A percentile compares a stretch with the other conserved stretches of the same genome.
These are phyloP conservation scores for Phylloscopus trochiloides DNA, from an alignment of 2,113 vertebrate genomes.

Conservation along the genomic window DNA sequence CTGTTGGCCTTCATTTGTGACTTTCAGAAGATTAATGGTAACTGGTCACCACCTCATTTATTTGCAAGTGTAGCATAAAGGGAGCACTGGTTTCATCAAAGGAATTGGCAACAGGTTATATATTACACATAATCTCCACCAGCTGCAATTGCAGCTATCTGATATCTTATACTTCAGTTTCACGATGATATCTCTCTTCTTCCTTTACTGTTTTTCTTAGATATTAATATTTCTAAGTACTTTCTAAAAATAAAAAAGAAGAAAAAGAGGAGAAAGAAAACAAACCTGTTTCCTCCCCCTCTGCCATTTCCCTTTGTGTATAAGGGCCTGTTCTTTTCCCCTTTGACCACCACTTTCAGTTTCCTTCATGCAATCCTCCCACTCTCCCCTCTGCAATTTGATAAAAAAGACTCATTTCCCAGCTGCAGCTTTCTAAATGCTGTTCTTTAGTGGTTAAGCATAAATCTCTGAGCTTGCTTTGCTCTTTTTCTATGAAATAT, in stretches of 20 bases:
- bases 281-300: rapidly evolving
- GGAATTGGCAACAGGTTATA: slow-evolving; percentile 48
- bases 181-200: slow-evolving; percentile 32
- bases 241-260: neutral
- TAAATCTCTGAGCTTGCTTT: neutral
- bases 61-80: slow-evolving; percentile 50
- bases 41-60: slow-evolving; percentile 67
- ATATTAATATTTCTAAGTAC: slow-evolving; percentile 32
- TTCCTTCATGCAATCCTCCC: slow-evolving; percentile 25
- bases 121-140: slow-evolving; percentile 60
- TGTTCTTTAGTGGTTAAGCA: neutral
- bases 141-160: slow-evolving; percentile 64
- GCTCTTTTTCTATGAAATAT: neutral
- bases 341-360: neutral
- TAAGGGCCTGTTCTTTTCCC: neutral
- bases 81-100: slow-evolving; percentile 61
- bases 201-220: slow-evolving; percentile 47
- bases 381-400: slow-evolving; percentile 21
- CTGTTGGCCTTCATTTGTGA: slow-evolving; percentile 13
- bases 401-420: slow-evolving; percentile 14
- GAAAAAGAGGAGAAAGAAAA: neutral
- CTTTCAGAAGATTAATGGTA: slow-evolving; percentile 60
- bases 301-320: neutral
- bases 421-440: slow-evolving; percentile 14
- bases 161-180: slow-evolving; percentile 41